Percentiles rank a stretch among this genome's conserved stretches.
These are phyloP conservation scores for Thaleichthys pacificus DNA, from an alignment of 2,797 vertebrate species.

Conservation along the genomic window DNA sequence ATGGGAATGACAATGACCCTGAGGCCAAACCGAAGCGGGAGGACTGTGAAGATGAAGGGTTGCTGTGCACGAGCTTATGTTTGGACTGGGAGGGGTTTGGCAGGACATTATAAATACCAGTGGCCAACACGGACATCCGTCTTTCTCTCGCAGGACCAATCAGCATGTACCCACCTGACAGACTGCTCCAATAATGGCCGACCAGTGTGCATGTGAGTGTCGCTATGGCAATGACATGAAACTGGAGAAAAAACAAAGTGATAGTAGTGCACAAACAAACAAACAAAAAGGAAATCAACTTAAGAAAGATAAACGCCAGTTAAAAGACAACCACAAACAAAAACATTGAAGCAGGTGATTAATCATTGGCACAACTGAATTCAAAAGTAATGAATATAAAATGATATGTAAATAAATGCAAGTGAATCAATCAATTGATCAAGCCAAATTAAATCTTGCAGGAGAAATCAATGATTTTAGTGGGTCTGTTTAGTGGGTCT, in stretches of 20 bases:
- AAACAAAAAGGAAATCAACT: constrained; percentile 45
- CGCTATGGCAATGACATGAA: constrained; percentile 82
- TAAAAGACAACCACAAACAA: constrained; percentile 65
- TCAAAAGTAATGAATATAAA: constrained; percentile 66
- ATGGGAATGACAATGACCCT: constrained; percentile 12
- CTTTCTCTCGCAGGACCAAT: constrained; percentile 45
- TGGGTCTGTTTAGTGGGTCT: neutral
- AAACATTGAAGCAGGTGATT: constrained; percentile 72
- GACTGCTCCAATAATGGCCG: constrained; percentile 74
- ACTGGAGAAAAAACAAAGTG: constrained; percentile 83
- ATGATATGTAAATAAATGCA: constrained; percentile 57
- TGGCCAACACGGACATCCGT: constrained; percentile 22
- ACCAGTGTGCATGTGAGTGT: constrained; percentile 80
- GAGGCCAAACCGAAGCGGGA: constrained; percentile 26
- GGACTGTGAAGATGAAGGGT: constrained; percentile 43
- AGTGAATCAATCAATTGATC: constrained; percentile 56
- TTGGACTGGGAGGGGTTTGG: constrained; percentile 9
- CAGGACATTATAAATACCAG: constrained; percentile 13
- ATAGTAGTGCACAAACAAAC: constrained; percentile 66
- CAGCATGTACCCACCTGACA: constrained; percentile 79
- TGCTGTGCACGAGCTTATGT: too few relatives aligned
- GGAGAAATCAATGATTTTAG: constrained; percentile 39
- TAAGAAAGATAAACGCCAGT: constrained; percentile 41
- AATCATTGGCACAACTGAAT: constrained; percentile 64
- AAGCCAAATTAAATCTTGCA: constrained; percentile 56